A percentile compares a stretch with the other conserved stretches of the same genome.
Conservation (phyloP, 2,797 vertebrate genomes). For the Champsocephalus esox region DNA sequence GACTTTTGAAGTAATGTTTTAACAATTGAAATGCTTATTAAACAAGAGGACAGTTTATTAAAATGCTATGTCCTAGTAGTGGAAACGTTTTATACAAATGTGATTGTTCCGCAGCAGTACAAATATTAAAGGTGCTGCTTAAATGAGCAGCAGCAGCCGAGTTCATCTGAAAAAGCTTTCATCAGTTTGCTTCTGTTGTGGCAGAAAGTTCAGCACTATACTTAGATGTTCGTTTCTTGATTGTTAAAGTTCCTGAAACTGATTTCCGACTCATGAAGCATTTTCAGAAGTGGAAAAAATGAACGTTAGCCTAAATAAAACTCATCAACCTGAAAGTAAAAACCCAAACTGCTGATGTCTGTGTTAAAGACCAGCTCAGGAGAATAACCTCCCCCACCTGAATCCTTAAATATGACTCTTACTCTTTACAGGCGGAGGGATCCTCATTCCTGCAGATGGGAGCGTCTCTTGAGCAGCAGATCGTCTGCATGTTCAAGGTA, state of each 20-base stretch:
- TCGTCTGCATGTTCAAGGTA: slow-evolving; percentile 96
- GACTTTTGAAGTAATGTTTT: slow-evolving; percentile 26
- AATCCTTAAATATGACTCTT: slow-evolving; percentile 21
- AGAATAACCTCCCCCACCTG: neutral
- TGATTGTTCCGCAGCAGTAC: slow-evolving; percentile 10
- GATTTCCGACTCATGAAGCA: neutral
- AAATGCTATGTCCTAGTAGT: neutral
- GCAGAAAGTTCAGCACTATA: neutral
- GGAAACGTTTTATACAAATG: slow-evolving; percentile 13
- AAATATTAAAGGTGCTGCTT: slow-evolving; percentile 20
- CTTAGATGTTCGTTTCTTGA: neutral
- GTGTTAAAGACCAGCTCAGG: neutral
- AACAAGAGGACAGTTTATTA: slow-evolving; percentile 22
- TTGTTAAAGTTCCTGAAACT: neutral
- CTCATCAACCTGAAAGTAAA: slow-evolving; percentile 13
- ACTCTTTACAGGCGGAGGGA: slow-evolving; percentile 87
- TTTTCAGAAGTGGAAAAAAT: neutral
- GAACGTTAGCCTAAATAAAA: neutral
- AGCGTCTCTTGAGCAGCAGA: slow-evolving; percentile 96
- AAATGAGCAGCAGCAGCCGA: slow-evolving; percentile 15
- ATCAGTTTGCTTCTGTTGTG: neutral
- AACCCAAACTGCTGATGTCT: neutral
- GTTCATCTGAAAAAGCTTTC: slow-evolving; percentile 16
- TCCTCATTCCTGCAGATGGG: slow-evolving; percentile 97
- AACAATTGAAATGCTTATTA: slow-evolving; percentile 3